These are phyloP conservation scores for Venustoraphidia nigricollis DNA, from an alignment of 2,888 invertebrate genomes.

Conservation along the genomic window DNA sequence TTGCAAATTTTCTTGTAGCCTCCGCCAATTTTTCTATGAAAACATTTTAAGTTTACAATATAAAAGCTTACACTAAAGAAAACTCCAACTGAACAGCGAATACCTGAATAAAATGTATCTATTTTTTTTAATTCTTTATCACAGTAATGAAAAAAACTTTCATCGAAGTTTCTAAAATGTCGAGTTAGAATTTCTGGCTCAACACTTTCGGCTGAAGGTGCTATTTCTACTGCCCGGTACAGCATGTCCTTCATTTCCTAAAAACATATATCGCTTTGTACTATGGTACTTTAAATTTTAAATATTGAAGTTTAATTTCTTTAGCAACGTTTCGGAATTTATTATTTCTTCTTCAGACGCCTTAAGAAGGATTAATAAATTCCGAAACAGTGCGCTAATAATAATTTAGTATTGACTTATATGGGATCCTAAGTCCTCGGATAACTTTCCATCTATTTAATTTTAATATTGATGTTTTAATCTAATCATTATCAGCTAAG, in stretches of 20 bases:
- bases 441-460: too few relatives aligned
- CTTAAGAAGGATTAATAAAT: too few relatives aligned
- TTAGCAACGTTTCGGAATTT: too few relatives aligned
- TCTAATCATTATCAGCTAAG: too few relatives aligned
- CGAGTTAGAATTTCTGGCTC: constrained; percentile 53
- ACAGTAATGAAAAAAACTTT: constrained; percentile 70
- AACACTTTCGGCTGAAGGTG: constrained; percentile 58
- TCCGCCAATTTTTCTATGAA: constrained; percentile 69
- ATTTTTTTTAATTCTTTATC: constrained; percentile 77
- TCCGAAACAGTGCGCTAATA: too few relatives aligned
- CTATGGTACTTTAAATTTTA: too few relatives aligned
- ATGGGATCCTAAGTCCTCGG: too few relatives aligned
- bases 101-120: constrained; percentile 70
- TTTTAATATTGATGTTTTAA: too few relatives aligned
- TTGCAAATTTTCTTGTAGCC: constrained; percentile 66
- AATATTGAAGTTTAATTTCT: too few relatives aligned
- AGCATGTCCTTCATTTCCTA: constrained; percentile 76
- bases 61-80: neutral
- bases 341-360: too few relatives aligned
- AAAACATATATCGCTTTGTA: constrained; percentile 8
- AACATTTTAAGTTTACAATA: neutral
- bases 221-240: constrained; percentile 61
- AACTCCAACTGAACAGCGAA: neutral
- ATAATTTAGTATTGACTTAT: too few relatives aligned
- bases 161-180: constrained; percentile 66